Percentiles rank a stretch among this genome's conserved stretches.
phyloP scores from a whole-genome alignment of 2,888 invertebrate species.

The Cosmia pyralina region DNA sequence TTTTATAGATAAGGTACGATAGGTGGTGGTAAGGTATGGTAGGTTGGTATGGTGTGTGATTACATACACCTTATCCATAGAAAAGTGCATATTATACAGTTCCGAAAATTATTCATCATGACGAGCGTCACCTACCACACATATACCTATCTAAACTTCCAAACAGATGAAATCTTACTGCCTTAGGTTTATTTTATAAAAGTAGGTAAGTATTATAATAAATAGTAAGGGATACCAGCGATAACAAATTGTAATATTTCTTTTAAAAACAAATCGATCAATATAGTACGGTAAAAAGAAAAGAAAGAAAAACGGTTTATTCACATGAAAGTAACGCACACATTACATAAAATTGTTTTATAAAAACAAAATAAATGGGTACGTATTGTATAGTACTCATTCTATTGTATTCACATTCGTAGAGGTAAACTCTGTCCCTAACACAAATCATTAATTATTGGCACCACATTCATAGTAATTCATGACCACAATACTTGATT shows the following conservation, averaged over 20 bases:
- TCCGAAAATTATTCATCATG: background rate
- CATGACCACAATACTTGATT: background rate
- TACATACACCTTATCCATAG: background rate
- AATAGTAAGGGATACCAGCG: background rate
- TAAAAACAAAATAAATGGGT: too few relatives aligned
- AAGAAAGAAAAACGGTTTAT: too few relatives aligned
- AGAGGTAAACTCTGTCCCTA: background rate
- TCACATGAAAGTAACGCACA: too few relatives aligned
- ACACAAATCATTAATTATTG: background rate
- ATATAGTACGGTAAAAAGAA: background rate
- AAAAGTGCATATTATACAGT: background rate
- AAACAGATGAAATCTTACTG: background rate
- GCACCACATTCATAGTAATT: background rate
- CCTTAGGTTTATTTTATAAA: background rate
- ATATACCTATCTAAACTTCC: background rate
- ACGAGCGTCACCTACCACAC: too few relatives aligned
- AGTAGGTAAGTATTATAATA: background rate
- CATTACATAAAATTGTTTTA: too few relatives aligned
- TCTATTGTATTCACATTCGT: background rate
- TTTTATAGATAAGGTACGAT: too few relatives aligned
- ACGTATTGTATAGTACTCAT: background rate
- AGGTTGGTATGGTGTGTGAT: too few relatives aligned
- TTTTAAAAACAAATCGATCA: background rate
- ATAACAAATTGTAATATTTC: slow-evolving; percentile 2
- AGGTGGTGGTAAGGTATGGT: too few relatives aligned